A percentile compares a stretch with the other conserved stretches of the same genome.
Evolutionary conservation across 2,888 invertebrate genomes (phyloP).

Genomic region (Micoletzkya japonica): DNA sequence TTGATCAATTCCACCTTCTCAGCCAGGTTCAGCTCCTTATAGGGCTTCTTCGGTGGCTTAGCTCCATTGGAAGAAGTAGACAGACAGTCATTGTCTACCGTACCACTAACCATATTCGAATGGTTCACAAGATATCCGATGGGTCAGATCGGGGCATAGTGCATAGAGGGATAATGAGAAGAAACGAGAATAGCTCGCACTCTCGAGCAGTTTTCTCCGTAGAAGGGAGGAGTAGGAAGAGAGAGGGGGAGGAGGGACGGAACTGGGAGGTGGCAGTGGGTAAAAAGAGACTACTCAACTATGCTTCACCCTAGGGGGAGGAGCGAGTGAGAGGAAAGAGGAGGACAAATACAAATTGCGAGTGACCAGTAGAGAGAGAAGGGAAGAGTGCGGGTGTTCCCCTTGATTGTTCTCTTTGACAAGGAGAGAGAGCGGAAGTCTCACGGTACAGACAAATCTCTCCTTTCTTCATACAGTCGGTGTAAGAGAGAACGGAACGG

Average conservation of each 20-base stretch:
- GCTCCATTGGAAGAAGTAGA: neutral
- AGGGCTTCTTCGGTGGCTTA: slow-evolving; percentile 51
- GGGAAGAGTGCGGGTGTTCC: slow-evolving; percentile 12
- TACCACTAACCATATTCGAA: slow-evolving; percentile 10
- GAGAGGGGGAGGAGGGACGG: slow-evolving; percentile 14
- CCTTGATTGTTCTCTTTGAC: too few species aligned
- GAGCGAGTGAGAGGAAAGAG: slow-evolving; percentile 7
- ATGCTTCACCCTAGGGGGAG: neutral
- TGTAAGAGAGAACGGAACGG: too few species aligned
- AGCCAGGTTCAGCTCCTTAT: slow-evolving; percentile 59
- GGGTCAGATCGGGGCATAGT: neutral
- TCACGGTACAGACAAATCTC: slow-evolving; percentile 8
- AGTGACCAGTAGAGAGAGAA: slow-evolving; percentile 18
- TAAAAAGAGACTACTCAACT: neutral
- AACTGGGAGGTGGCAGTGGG: neutral
- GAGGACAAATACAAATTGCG: slow-evolving; percentile 26
- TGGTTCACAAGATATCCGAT: neutral
- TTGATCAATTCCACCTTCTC: slow-evolving; percentile 58
- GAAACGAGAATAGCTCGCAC: slow-evolving; percentile 10
- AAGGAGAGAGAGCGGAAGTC: too few species aligned
- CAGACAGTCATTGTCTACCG: neutral
- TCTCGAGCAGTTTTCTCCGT: slow-evolving; percentile 1
- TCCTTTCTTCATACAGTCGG: neutral
- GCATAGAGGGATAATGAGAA: neutral
- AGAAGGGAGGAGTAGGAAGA: slow-evolving; percentile 10